phyloP scores from a whole-genome alignment of 2,888 invertebrate species.

The Oscheius sp. region DNA sequence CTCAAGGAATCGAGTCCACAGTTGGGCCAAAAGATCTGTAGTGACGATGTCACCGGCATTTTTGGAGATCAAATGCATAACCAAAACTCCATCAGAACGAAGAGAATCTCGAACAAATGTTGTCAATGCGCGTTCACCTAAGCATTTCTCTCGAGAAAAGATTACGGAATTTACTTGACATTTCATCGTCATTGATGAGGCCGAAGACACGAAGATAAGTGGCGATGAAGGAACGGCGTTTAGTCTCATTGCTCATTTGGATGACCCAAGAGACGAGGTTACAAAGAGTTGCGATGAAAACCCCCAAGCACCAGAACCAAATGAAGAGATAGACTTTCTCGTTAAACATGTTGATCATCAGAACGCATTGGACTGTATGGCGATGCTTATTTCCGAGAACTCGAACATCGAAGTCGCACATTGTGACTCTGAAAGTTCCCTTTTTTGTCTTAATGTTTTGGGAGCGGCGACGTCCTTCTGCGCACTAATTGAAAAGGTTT shows the following conservation, averaged over 20 bases:
- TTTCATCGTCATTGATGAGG: constrained; percentile 50
- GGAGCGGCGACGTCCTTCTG: constrained; percentile 28
- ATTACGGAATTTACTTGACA: constrained; percentile 37
- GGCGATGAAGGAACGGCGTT: constrained; percentile 52
- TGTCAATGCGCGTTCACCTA: not conserved
- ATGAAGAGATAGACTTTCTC: constrained; percentile 72
- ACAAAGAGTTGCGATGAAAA: constrained; percentile 71
- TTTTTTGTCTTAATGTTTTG: not conserved
- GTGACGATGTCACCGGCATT: constrained; percentile 69
- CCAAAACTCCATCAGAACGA: constrained; percentile 65
- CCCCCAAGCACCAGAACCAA: constrained; percentile 74
- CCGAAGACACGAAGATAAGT: constrained; percentile 64
- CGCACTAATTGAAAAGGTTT: constrained; percentile 31
- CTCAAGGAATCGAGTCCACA: constrained; percentile 64
- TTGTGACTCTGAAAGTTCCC: constrained; percentile 64
- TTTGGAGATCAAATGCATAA: constrained; percentile 63
- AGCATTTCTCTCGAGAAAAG: not conserved
- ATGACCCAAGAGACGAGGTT: constrained; percentile 72
- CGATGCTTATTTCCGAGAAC: constrained; percentile 73
- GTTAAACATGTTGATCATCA: constrained; percentile 70
- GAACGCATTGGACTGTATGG: constrained; percentile 70
- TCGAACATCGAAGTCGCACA: constrained; percentile 72
- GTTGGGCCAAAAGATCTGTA: constrained; percentile 62
- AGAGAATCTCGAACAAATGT: constrained; percentile 7
- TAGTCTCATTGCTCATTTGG: not conserved